Evolutionary conservation across 2,113 vertebrate species (phyloP).

Genomic region (Phocoena sinus): DNA sequence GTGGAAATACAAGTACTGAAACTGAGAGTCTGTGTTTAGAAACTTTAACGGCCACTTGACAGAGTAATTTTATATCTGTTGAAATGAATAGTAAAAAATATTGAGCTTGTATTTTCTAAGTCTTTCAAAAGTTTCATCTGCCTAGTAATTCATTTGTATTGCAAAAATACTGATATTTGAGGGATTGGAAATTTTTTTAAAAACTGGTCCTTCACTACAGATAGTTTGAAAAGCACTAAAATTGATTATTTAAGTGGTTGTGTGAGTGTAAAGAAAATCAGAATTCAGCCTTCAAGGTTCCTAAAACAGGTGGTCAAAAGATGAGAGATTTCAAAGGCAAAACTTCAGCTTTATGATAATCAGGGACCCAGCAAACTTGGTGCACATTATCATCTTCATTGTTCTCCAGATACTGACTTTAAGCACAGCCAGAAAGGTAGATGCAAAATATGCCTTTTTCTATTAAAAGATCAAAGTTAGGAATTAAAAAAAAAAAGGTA

Average conservation of each 20-base stretch:
- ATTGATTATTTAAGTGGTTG: neutral
- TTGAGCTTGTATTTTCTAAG: neutral
- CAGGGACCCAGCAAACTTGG: neutral
- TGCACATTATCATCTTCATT: neutral
- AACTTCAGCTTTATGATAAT: neutral
- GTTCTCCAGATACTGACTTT: slow-evolving; percentile 15
- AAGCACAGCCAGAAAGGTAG: neutral
- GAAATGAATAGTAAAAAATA: neutral
- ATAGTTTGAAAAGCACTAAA: neutral
- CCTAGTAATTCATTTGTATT: neutral
- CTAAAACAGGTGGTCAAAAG: neutral
- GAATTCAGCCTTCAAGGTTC: neutral
- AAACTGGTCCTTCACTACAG: neutral
- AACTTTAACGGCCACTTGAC: neutral
- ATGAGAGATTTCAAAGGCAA: neutral
- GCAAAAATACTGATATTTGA: neutral
- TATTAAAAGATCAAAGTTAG: neutral
- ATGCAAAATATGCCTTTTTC: neutral
- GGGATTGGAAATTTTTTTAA: neutral
- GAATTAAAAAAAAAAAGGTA: neutral
- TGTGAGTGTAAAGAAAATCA: neutral
- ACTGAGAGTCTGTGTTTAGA: neutral
- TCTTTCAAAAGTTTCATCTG: neutral
- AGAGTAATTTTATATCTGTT: neutral
- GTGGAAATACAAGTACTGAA: neutral